A percentile compares a stretch with the other conserved stretches of the same genome.
These are phyloP conservation scores for Lycaon pictus DNA, from an alignment of 2,113 vertebrate species.

Conservation along the genomic window DNA sequence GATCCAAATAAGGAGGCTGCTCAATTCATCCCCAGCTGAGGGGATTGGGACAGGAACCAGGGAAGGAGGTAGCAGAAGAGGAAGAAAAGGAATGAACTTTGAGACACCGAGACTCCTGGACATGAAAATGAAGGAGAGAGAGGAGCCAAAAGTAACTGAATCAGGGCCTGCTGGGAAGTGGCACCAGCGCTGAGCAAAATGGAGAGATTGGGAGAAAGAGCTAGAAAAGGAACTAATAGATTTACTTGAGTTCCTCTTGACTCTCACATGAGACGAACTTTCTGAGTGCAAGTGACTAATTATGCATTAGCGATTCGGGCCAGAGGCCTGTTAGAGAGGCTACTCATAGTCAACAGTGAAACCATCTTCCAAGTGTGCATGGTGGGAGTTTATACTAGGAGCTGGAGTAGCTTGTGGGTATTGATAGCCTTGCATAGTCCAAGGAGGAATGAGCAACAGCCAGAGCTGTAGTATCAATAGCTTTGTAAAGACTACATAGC, in stretches of 20 bases:
- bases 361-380: not conserved
- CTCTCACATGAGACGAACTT: not conserved
- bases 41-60: not conserved
- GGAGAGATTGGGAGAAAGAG: not conserved
- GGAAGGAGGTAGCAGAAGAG: not conserved
- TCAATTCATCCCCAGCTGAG: not conserved
- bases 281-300: not conserved
- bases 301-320: not conserved
- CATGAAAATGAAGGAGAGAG: constrained; percentile 9
- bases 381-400: not conserved
- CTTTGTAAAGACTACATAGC: not conserved
- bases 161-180: not conserved
- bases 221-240: not conserved
- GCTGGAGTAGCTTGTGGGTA: not conserved
- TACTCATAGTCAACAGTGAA: constrained; percentile 3
- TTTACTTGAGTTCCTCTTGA: constrained; percentile 12
- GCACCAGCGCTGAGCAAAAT: not conserved
- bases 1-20: not conserved
- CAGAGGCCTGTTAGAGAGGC: not conserved
- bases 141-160: not conserved
- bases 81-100: not conserved
- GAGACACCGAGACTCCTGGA: not conserved
- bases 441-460: not conserved
- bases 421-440: not conserved
- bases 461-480: not conserved